Base-by-base conservation (phyloP, 2,113 vertebrate species). In the Ammodytes marinus region DNA sequence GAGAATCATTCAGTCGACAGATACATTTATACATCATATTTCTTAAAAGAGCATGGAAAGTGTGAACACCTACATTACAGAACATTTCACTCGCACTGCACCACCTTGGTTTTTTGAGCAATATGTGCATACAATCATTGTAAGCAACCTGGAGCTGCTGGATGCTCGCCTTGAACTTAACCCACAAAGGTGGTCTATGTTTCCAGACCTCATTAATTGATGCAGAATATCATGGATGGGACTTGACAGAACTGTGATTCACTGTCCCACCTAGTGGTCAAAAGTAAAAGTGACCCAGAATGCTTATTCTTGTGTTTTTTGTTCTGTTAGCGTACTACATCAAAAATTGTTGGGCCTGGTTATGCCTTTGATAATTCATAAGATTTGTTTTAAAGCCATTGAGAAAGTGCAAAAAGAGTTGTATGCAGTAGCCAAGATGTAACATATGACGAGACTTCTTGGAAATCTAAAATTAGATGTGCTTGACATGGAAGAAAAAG, bases 231-330 rank as follows among this genome's bases (percentile, higher is more conserved):
- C 6, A 15, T 1, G 37, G 10, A 42, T 12, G 42, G 1, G 27
- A 55, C n/a, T 58, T 53, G 45, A 69, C 42, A 67, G 43, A 78
- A 79, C 47, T 65, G 78, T 85, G 90, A 86, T 59, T 85, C 68
- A 90, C 58, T 93, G 82, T 84, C 58, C 89, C 79, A 90, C 91
- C 94, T 93, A 86, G 91, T 93, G 95, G 93, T 66, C 88, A 93
- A 65, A 61, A 35, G 11, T 42, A 15, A 66, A 74, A 69, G 85
- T 74, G 19, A 84, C 75, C 64, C 40, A 9, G 3, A 65, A 39
- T 8, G 8, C 2, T 42, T 54, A 17, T 35, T 68, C 6, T 54
- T 61, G 3, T 55, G 8, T 17, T 60, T 55, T 10, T 2, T 27
- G 27, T 27, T 73, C 43, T 42, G 13, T 49, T 50, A 42, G 8